These are phyloP conservation scores for human (Homo sapiens) DNA, from an alignment of 2,113 vertebrate genomes.

Conservation along the genomic window DNA sequence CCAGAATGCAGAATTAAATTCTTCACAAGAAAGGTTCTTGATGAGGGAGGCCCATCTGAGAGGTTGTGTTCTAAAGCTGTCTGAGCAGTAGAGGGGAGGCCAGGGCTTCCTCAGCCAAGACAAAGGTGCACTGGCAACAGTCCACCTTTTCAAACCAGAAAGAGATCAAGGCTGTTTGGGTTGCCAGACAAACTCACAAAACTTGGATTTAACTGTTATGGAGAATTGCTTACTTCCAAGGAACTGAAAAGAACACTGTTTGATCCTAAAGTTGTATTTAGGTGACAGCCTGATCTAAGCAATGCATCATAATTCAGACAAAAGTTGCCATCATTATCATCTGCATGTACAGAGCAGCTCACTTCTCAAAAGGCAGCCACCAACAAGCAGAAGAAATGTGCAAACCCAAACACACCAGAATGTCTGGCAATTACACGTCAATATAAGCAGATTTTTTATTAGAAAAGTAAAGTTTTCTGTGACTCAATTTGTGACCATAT, in stretches of 20 bases:
- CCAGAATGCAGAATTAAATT: not conserved
- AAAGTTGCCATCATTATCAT: not conserved
- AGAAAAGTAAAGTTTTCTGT: slow-evolving; percentile 34
- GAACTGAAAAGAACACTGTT: not conserved
- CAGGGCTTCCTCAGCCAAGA: not conserved
- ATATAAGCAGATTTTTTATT: not conserved
- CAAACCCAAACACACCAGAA: not conserved
- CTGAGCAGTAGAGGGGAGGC: not conserved
- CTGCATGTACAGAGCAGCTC: not conserved
- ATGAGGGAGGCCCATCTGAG: too few relatives aligned
- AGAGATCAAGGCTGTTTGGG: not conserved
- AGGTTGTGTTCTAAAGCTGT: not conserved
- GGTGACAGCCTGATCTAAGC: not conserved
- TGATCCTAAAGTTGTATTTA: not conserved
- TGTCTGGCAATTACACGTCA: not conserved
- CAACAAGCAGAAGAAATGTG: not conserved
- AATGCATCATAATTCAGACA: not conserved
- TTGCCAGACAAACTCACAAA: not conserved
- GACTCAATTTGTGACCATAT: not conserved
- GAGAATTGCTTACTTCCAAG: slow-evolving; percentile 17
- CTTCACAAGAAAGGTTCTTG: not conserved
- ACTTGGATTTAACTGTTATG: not conserved
- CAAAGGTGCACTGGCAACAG: accelerated
- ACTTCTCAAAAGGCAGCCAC: not conserved
- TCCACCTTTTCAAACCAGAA: not conserved